Evolutionary conservation across 2,888 invertebrate genomes (phyloP).

Genomic region (Synanthedon vespiformis): DNA sequence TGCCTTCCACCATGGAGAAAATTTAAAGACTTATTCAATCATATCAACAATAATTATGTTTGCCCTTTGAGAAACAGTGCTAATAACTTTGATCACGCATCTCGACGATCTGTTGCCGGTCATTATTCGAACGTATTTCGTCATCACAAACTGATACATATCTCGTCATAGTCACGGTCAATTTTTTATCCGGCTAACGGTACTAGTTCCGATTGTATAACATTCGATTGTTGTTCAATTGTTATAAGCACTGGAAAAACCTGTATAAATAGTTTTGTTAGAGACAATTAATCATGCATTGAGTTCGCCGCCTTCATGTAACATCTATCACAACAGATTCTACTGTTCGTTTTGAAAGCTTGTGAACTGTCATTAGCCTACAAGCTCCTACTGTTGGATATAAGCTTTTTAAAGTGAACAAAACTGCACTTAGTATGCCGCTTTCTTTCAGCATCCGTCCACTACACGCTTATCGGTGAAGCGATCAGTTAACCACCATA

Average conservation of each 20-base stretch:
- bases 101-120: slow-evolving; percentile 8
- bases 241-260: neutral
- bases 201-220: slow-evolving; percentile 1
- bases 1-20: no score
- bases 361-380: neutral
- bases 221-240: slow-evolving; percentile 2
- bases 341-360: neutral
- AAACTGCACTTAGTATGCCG: no score
- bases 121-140: slow-evolving; percentile 14
- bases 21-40: no score
- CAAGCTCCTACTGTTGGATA: no score
- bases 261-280: neutral
- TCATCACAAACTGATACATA: slow-evolving; percentile 10
- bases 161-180: neutral
- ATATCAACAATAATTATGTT: no score
- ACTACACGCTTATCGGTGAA: no score
- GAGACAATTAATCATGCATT: neutral
- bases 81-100: no score
- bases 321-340: neutral
- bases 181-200: slow-evolving; percentile 3
- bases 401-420: no score
- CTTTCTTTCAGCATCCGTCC: no score
- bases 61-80: no score
- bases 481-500: no score
- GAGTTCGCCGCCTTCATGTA: neutral